Conservation (phyloP, 2,113 vertebrate species). For the Psephotus haematonotus region DNA sequence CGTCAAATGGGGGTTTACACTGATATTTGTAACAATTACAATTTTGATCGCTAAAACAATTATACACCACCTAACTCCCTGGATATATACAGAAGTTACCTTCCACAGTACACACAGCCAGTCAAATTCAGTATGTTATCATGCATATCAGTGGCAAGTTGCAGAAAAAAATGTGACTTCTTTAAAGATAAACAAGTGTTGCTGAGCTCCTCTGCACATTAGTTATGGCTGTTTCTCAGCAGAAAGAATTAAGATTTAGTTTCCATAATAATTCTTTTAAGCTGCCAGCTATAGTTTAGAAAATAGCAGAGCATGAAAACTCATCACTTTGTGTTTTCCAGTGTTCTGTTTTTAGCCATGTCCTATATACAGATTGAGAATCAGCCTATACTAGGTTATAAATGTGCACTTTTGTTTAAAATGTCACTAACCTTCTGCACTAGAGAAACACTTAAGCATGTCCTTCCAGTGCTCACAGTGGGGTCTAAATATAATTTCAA, state of each 20-base stretch:
- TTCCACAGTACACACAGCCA: neutral
- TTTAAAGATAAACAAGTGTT: slow-evolving; percentile 48
- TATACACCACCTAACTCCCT: neutral
- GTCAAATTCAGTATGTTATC: neutral
- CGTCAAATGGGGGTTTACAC: neutral
- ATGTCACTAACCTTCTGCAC: slow-evolving; percentile 45
- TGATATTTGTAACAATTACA: neutral
- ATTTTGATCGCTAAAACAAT: slow-evolving; percentile 13
- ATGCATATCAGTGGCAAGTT: neutral
- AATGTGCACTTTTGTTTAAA: slow-evolving; percentile 51
- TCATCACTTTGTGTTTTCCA: slow-evolving; percentile 14
- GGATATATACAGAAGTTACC: neutral
- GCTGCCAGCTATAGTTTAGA: slow-evolving; percentile 47
- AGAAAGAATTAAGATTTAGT: slow-evolving; percentile 58
- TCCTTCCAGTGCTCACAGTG: slow-evolving; percentile 39
- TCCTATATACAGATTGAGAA: slow-evolving; percentile 30
- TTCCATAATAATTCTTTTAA: slow-evolving; percentile 56
- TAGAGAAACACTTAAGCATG: slow-evolving; percentile 20
- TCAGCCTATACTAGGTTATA: slow-evolving; percentile 27
- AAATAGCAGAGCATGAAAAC: slow-evolving; percentile 51
- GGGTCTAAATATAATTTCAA: slow-evolving; percentile 57
- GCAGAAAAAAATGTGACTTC: slow-evolving; percentile 39
- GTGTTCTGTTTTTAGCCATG: slow-evolving; percentile 14
- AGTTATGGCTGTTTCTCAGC: slow-evolving; percentile 34
- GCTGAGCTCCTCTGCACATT: neutral